Evolutionary conservation across 2,113 vertebrate genomes (phyloP), one percentile per base, ranked within the genome.

Genomic region (Colius striatus): DNA sequence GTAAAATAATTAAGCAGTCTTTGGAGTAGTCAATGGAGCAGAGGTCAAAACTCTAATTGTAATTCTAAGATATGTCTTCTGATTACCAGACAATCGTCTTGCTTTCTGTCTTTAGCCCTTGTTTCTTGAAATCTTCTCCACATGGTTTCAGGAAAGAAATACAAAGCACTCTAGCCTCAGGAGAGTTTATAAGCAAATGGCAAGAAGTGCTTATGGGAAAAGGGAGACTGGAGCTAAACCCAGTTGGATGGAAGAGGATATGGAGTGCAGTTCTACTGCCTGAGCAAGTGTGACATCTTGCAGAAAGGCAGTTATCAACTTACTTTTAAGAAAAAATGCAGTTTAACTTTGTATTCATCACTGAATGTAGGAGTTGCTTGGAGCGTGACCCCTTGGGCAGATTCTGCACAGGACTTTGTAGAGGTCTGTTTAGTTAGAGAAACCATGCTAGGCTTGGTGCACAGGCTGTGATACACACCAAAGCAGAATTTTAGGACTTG

Each of bases 381-480:
- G 32, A 62, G 20, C 26, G 7, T 53, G 47, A 72, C 20, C 22
- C 10, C 20, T 34, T 58, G 36, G 26, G 16, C 0, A 0, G 17
- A 18, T 73, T 57, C n/a, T 72, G 20, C 13, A 1, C 15, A 23
- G 63, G 23, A 57, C 23, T 3, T 73, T 16, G 16, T 15, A 61
- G 67, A 55, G 13, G 4, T 72, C 27, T 54, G 6, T 76, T 76
- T 55, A 67, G 27, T 15, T 55, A 10, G 58, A 70, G 27, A 38
- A 55, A 15, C 67, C 20, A 36, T 65, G 19, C 45, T 60, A 58
- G 22, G 12, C 10, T 68, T 73, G 22, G 19, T 80, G 16, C 11
- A 5, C 27, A 10, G 32, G 26, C 71, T 85, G 23, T 73, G 50
- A 12, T 53, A 18, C 14, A 30, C 23, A 27, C 6, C 17, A 36